Percentiles rank a stretch among this genome's conserved stretches.
phyloP scores from a whole-genome alignment of 2,113 vertebrate species.

The Dicrurus megarhynchus region DNA sequence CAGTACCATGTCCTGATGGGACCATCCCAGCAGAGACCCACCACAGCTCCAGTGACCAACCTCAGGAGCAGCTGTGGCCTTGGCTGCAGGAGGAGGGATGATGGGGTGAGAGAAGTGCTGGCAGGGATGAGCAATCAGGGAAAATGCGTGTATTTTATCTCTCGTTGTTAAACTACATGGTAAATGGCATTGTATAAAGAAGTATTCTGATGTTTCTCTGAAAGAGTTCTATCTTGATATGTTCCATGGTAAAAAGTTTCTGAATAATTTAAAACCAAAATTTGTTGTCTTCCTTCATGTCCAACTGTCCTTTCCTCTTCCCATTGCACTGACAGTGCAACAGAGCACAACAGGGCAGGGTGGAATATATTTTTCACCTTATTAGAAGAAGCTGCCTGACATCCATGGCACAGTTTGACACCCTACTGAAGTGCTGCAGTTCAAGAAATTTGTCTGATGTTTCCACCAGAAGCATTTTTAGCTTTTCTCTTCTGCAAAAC shows the following conservation, averaged over 20 bases:
- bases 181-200: not conserved
- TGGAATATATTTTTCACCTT: not conserved
- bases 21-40: not conserved
- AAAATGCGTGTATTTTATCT: accelerated
- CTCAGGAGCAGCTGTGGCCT: not conserved
- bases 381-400: not conserved
- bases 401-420: not conserved
- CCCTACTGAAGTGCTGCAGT: not conserved
- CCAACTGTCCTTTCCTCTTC: not conserved
- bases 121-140: not conserved
- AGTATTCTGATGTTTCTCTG: not conserved
- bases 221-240: not conserved
- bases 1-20: not conserved
- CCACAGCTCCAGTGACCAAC: not conserved
- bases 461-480: slow-evolving; percentile 5
- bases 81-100: not conserved
- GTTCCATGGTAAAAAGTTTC: not conserved
- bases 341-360: not conserved
- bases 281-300: not conserved
- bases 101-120: not conserved
- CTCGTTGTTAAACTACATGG: accelerated
- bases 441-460: not conserved
- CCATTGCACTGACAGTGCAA: not conserved
- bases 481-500: not conserved
- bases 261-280: slow-evolving; percentile 12